Conservation (phyloP, 2,113 vertebrate species). For the Genyomyrus donnyi region DNA sequence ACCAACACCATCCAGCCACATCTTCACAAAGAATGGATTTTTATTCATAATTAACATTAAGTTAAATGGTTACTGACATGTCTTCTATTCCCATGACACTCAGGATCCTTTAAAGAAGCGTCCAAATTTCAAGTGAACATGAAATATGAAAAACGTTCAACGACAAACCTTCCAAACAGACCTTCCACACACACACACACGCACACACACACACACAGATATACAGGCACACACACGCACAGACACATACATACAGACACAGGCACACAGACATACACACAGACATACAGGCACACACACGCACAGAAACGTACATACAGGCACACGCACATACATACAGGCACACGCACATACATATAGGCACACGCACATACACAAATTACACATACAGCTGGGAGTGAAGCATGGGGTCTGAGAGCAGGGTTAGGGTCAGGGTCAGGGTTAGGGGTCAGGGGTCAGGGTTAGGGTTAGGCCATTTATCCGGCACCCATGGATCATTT, state of each 20-base stretch:
- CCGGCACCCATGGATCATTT: neutral
- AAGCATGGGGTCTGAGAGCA: neutral
- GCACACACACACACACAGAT: too few species aligned
- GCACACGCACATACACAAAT: neutral
- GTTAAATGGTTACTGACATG: neutral
- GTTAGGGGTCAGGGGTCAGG: neutral
- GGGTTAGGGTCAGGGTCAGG: neutral
- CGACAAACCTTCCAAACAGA: neutral
- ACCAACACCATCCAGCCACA: neutral
- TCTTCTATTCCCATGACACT: neutral
- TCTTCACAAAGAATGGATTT: neutral
- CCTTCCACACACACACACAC: neutral
- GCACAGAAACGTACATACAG: too few species aligned
- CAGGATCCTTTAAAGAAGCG: neutral
- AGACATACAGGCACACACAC: too few species aligned
- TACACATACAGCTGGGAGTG: neutral
- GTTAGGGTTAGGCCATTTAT: neutral
- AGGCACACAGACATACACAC: too few species aligned
- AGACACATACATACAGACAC: neutral
- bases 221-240: neutral
- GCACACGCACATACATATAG: too few species aligned
- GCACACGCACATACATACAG: too few species aligned
- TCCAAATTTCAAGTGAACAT: neutral
- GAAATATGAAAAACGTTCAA: neutral
- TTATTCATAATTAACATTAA: neutral